Evolutionary conservation across 2,113 vertebrate genomes (phyloP), one percentile per base, ranked within the genome.

Genomic region (Nothocercus nigrocapillus): DNA sequence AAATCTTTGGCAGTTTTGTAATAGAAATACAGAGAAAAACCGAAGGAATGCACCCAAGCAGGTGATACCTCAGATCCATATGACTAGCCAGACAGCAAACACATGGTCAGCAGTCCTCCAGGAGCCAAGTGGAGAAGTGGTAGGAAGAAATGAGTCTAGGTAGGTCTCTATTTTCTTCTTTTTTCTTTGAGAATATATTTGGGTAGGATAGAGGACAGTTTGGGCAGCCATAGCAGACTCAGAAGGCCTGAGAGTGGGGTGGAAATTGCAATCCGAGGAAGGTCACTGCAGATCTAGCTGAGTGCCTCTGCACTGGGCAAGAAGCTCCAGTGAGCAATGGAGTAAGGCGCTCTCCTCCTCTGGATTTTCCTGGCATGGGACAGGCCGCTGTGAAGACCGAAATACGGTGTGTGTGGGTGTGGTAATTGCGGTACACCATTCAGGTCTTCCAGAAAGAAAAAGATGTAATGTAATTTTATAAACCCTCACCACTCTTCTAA

Each of bases 1-100:
- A 95, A 92, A 88, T 84, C 85, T 53, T 85, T 97, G 96, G 93
- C 96, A 94, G 96, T 95, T 96, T 92, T 93, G 94, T 97, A 97
- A 97, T 95, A 94, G 96, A 97, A 97, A 95, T 94, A 89, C 54
- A 96, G 95, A 85, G 93, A 85, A 77, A 96, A 97, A 94, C 95
- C 95, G 95, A 93, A 94, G 88, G 87, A 76, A 59, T 24, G 53
- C 53, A 93, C 83, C 51, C 59, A 90, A 95, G 89, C 95, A 95
- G 94, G 95, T 93, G 87, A 96, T 93, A 91, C 89, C 92, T 89
- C 78, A 92, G 89, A 25, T 72, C 70, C 91, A 93, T 15, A 62
- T 95, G 93, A 96, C 75, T 45, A 28, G 61, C 67, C 85, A 94
- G 59, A 40, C 42, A 67, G 89, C 38, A 28, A 67, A 85, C 38